A percentile compares a stretch with the other conserved stretches of the same genome.
Evolutionary conservation across 2,888 invertebrate genomes (phyloP).

Genomic region (Stenolophus ochropezus): DNA sequence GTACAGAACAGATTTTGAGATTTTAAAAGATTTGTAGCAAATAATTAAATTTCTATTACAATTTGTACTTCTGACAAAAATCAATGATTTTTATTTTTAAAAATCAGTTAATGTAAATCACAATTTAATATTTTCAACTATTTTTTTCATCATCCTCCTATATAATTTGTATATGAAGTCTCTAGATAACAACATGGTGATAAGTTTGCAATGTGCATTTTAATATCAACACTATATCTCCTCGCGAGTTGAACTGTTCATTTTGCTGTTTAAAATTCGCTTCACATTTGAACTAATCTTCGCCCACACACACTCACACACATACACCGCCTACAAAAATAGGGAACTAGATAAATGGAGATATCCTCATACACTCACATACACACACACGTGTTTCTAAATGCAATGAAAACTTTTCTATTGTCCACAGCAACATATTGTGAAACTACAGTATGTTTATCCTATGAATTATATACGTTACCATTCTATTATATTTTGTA

Average conservation of each 20-base stretch:
- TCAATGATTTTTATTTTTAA: no score
- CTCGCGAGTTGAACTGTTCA: background rate
- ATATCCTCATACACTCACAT: conserved; percentile 38
- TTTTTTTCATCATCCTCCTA: no score
- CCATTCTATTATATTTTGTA: background rate
- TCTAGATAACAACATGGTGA: no score
- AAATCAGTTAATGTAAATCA: no score
- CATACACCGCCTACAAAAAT: conserved; percentile 49
- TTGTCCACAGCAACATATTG: background rate
- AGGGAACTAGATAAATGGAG: conserved; percentile 55
- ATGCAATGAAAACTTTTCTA: background rate
- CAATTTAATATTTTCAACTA: no score
- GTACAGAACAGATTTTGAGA: no score
- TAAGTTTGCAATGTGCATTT: background rate
- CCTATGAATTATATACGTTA: background rate
- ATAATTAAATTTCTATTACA: no score
- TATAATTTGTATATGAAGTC: no score
- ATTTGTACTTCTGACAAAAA: no score
- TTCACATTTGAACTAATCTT: conserved; percentile 47
- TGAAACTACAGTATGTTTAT: background rate
- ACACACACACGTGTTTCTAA: background rate
- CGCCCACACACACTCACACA: conserved; percentile 40
- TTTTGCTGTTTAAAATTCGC: conserved; percentile 25
- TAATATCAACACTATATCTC: no score
- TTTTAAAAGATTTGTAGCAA: no score